Conservation (phyloP, 2,888 invertebrate genomes). For the Laspeyria flexula region DNA sequence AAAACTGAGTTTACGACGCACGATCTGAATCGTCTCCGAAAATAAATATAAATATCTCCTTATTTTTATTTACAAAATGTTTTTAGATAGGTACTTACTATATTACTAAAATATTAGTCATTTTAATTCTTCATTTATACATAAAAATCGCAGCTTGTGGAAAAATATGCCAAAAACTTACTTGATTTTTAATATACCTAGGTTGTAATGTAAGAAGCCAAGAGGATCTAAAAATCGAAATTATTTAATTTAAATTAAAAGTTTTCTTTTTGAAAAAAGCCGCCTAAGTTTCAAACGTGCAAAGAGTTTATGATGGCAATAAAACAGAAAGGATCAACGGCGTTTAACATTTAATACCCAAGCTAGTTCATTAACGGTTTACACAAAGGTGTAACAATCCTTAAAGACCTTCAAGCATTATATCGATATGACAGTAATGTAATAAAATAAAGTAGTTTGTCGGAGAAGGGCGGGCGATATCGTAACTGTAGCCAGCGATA, state of each 20-base stretch:
- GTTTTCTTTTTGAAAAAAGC: background rate
- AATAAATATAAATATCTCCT: too few species aligned
- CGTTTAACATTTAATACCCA: slow-evolving; percentile 4
- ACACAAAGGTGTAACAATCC: slow-evolving; percentile 43
- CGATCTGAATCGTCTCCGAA: background rate
- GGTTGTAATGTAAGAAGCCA: too few species aligned
- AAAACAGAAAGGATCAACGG: background rate
- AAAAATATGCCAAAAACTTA: too few species aligned
- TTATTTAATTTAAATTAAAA: too few species aligned
- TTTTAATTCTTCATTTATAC: too few species aligned
- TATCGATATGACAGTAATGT: slow-evolving; percentile 74
- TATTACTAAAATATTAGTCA: too few species aligned
- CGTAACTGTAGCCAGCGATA: slow-evolving; percentile 78
- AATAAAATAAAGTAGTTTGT: slow-evolving; percentile 78
- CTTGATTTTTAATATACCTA: too few species aligned
- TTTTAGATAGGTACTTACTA: too few species aligned
- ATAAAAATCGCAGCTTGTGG: too few species aligned
- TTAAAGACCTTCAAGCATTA: slow-evolving; percentile 68
- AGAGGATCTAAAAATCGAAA: too few species aligned
- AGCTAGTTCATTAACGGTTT: slow-evolving; percentile 14
- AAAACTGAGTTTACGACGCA: too few species aligned
- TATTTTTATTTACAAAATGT: too few species aligned
- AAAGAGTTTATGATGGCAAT: background rate
- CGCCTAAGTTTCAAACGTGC: background rate
- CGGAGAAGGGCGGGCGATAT: slow-evolving; percentile 82